Base-by-base conservation (phyloP, 2,113 vertebrate species). In the Petrocephalus microphthalmus region DNA sequence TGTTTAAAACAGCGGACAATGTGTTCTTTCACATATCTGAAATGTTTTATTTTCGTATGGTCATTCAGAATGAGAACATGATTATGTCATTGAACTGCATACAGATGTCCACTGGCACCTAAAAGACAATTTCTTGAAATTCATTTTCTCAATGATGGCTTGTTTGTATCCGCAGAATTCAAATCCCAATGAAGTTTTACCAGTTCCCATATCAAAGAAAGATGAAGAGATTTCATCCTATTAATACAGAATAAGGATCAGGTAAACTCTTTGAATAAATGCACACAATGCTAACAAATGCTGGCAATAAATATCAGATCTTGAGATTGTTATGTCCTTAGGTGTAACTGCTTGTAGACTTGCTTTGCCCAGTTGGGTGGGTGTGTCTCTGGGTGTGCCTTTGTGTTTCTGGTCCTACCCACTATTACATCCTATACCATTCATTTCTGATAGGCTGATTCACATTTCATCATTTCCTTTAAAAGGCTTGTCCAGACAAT, bases 1-100 rank as follows among this genome's bases (percentile, higher is more conserved):
- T 92, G 93, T 67, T 94, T 29, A 60, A 84, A 56, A 84, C 37
- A 60, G 42, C 25, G n/a, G 60, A 42, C 47, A 53, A 71, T 19
- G 49, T 78, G 10, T 54, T 51, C 42, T 5, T 67, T 67, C 45
- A 52, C 29, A 74, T 29, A 25, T 64, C 71, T 60, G 17, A 33
- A 54, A 47, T 20, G 7, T 87, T 89, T 64, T 51, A 60, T 64
- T 60, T 86, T 29, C 56, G 42, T 19, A 60, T 42, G 85, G 89
- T 89, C 85, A 83, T 45, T 29, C 22, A 87, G 37, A 25, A 56
- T 88, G 54, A 89, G 89, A 90, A 89, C 47, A 56, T 86, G n/a
- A 90, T 84, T 82, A 89, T 74, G 45, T 88, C 87, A 60, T 88
- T 45, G 60, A 60, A 82, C 20, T 49, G 88, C 52, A 56, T 86